These are phyloP conservation scores for Platorchestia sp. DNA, from an alignment of 1,140 invertebrate species.

Conservation along the genomic window DNA sequence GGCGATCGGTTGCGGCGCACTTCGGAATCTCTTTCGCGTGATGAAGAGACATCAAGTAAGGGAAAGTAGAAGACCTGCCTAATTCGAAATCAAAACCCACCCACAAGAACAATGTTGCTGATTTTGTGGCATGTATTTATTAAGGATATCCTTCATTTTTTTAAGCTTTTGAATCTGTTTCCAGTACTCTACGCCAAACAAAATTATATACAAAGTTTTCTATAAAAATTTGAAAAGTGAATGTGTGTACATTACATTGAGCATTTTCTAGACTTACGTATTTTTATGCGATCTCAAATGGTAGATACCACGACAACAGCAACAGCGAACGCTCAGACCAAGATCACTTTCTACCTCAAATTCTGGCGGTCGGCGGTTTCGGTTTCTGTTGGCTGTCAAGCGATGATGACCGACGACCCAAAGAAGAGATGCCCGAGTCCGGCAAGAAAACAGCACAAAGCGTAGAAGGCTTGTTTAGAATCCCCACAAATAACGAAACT, in stretches of 20 bases:
- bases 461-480: not conserved
- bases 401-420: constrained; percentile 18
- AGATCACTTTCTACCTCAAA: not conserved
- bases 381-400: not conserved
- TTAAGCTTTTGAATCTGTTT: too few relatives aligned
- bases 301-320: not conserved
- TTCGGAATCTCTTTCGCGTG: too few relatives aligned
- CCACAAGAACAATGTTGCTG: too few relatives aligned
- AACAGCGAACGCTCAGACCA: not conserved
- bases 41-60: too few relatives aligned
- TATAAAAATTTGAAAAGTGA: not conserved
- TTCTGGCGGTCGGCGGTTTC: not conserved
- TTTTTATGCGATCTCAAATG: not conserved
- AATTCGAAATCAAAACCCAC: too few relatives aligned
- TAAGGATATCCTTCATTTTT: too few relatives aligned
- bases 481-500: not conserved
- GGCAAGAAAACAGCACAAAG: not conserved
- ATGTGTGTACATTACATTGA: not conserved
- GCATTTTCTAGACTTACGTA: not conserved
- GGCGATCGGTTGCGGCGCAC: too few relatives aligned
- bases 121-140: too few relatives aligned
- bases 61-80: too few relatives aligned
- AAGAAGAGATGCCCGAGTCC: not conserved
- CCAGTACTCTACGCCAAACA: too few relatives aligned
- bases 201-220: not conserved